A percentile compares a stretch with the other conserved stretches of the same genome.
phyloP scores from a whole-genome alignment of 2,113 vertebrate species.

The Rhinolophus ferrumequinum region DNA sequence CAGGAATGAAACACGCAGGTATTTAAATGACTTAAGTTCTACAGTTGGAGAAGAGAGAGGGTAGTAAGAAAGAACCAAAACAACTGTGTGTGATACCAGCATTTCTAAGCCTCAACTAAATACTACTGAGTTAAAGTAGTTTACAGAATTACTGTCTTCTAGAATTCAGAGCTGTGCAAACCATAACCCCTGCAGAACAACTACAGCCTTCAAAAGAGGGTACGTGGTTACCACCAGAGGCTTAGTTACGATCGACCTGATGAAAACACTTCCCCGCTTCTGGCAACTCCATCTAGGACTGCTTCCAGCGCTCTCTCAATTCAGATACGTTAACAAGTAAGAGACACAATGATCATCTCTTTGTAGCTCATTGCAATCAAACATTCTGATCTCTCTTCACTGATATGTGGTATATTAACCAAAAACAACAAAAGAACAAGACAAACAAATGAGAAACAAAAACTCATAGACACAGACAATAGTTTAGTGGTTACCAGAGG shows the following conservation, averaged over 20 bases:
- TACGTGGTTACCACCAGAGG: not conserved
- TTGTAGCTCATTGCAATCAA: not conserved
- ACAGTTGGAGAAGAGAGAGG: not conserved
- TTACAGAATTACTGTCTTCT: not conserved
- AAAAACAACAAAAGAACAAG: too few species aligned
- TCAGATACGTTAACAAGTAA: not conserved
- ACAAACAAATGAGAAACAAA: too few species aligned
- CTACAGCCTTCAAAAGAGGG: not conserved
- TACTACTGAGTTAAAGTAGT: not conserved
- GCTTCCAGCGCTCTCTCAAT: not conserved
- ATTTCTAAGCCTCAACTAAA: conserved; percentile 46
- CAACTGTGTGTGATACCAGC: not conserved
- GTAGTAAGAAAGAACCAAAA: not conserved
- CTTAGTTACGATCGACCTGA: not conserved
- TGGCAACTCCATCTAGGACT: not conserved
- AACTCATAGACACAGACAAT: too few species aligned
- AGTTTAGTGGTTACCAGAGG: too few species aligned
- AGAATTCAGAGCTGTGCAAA: conserved; percentile 23
- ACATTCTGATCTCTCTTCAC: not conserved
- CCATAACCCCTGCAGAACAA: not conserved
- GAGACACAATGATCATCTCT: not conserved
- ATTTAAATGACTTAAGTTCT: conserved; percentile 17
- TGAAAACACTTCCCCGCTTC: conserved; percentile 48
- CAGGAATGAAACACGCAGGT: not conserved
- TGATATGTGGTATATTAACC: too few species aligned